Base-by-base conservation (phyloP, 2,888 invertebrate genomes). In the Thyatira batis region DNA sequence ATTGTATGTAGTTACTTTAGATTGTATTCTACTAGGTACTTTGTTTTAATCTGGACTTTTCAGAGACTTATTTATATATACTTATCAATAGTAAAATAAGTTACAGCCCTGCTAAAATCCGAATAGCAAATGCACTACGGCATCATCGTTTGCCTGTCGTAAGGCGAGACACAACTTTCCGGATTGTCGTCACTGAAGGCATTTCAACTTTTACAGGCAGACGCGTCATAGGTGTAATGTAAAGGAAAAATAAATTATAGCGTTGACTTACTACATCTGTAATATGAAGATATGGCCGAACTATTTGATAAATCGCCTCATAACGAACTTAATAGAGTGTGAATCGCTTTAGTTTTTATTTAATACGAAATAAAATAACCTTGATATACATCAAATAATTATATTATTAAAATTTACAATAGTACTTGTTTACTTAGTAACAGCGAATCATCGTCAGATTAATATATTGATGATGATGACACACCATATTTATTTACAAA, bases 61-160 rank as follows among this genome's bases (percentile, higher is more conserved):
- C n/a, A n/a, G n/a, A n/a, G n/a, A n/a, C n/a, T n/a, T n/a, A n/a
- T n/a, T n/a, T n/a, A n/a, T n/a, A n/a, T n/a, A n/a, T n/a, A n/a
- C n/a, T n/a, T n/a, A n/a, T n/a, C 23, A 23, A 23, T 4, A 23
- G 23, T 23, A 4, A 30, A 30, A 30, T 33, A 33, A 0, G 4
- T 13, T 65, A 10, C 55, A 56, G 45, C 49, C 61, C 65, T 66
- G 63, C 62, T 62, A 62, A 65, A 66, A 73, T 74, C 70, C 74
- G 77, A 79, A 80, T 74, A 73, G 78, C 80, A 77, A 79, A 79
- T 81, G 78, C 79, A 71, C 70, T 73, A 61, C 64, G 61, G 73
- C 73, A 72, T 78, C 74, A 78, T 71, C 72, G 73, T 69, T 71
- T 69, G 62, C 57, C 51, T 56, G 60, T 63, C 61, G 56, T 53